phyloP scores from a whole-genome alignment of 2,888 invertebrate species.

The Isoperla grammatica region DNA sequence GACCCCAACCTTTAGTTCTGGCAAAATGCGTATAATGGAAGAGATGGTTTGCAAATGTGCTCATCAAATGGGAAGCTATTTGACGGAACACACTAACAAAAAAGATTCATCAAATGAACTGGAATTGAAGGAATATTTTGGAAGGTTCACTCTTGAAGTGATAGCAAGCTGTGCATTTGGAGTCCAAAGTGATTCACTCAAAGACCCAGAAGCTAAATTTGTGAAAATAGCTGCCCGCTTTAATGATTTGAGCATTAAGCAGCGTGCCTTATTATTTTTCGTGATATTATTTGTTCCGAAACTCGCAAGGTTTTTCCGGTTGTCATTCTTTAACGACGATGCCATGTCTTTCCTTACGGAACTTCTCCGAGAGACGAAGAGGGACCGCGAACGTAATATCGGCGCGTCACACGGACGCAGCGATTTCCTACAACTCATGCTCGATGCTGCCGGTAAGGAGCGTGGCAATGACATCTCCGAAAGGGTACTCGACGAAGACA shows the following conservation, averaged over 20 bases:
- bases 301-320: slow-evolving; percentile 30
- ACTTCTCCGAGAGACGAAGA: slow-evolving; percentile 32
- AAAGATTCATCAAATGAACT: slow-evolving; percentile 38
- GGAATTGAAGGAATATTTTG: slow-evolving; percentile 53
- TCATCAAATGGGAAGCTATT: slow-evolving; percentile 44
- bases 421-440: slow-evolving; percentile 49
- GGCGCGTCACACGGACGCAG: slow-evolving; percentile 37
- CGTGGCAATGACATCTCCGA: slow-evolving; percentile 21
- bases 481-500: slow-evolving; percentile 49
- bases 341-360: slow-evolving; percentile 32
- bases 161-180: slow-evolving; percentile 56
- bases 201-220: slow-evolving; percentile 48
- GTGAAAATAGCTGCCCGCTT: slow-evolving; percentile 37
- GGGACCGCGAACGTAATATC: slow-evolving; percentile 24
- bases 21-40: slow-evolving; percentile 50
- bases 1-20: slow-evolving; percentile 52
- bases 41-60: slow-evolving; percentile 47
- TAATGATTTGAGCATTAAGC: neutral
- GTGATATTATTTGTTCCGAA: slow-evolving; percentile 32
- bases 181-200: slow-evolving; percentile 49
- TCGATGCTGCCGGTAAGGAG: slow-evolving; percentile 47
- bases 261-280: slow-evolving; percentile 25
- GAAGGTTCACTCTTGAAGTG: slow-evolving; percentile 51
- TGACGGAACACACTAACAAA: neutral
- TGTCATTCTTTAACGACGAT: slow-evolving; percentile 34